Evolutionary conservation across 2,797 vertebrate genomes (phyloP).

Genomic region (Lacerta agilis): DNA sequence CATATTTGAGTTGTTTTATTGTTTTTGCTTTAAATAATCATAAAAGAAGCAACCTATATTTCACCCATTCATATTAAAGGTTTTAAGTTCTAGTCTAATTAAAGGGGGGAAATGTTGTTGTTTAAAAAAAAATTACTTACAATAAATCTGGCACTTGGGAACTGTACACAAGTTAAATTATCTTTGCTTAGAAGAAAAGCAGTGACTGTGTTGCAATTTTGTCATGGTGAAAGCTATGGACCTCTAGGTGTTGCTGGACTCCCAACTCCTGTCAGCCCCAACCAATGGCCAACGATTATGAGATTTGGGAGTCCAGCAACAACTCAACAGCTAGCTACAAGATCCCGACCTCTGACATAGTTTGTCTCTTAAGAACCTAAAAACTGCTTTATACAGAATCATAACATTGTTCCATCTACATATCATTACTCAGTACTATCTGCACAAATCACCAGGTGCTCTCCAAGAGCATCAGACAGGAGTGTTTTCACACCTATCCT

Average conservation of each 20-base stretch:
- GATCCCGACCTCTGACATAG: neutral
- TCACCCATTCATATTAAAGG: neutral
- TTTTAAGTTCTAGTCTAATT: slow-evolving; percentile 20
- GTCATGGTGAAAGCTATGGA: neutral
- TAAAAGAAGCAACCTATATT: neutral
- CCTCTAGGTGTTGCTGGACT: too few relatives aligned
- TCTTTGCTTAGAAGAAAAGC: neutral
- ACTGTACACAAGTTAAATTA: neutral
- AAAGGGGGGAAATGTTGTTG: neutral
- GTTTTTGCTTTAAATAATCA: neutral
- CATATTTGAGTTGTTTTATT: neutral
- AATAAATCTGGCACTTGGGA: neutral
- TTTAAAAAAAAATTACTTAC: slow-evolving; percentile 8
- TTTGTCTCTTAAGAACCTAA: neutral
- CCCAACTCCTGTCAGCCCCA: too few relatives aligned
- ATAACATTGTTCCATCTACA: too few relatives aligned
- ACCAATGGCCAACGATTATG: neutral
- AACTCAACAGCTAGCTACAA: too few relatives aligned
- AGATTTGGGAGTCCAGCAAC: too few relatives aligned
- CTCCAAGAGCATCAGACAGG: too few relatives aligned
- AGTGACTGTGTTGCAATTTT: neutral
- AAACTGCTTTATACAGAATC: too few relatives aligned
- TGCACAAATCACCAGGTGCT: too few relatives aligned
- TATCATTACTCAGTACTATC: too few relatives aligned
- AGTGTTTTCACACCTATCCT: too few relatives aligned